Conservation (phyloP, 2,888 invertebrate genomes). For the Lepidonotus clava region DNA sequence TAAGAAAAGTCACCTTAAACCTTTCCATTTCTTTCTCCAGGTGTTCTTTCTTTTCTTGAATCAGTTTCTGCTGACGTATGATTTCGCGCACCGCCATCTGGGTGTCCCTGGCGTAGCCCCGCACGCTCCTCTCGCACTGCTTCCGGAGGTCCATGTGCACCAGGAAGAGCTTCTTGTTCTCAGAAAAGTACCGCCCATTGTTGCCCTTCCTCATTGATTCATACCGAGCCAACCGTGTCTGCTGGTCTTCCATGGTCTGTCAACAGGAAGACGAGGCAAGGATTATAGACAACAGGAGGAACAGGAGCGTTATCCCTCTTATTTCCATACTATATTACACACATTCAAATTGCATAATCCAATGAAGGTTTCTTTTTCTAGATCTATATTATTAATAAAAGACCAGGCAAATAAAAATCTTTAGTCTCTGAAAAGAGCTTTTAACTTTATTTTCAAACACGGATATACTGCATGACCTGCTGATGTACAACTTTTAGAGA, state of each 20-base stretch:
- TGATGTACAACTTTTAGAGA: no score
- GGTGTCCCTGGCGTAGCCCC: conserved; percentile 54
- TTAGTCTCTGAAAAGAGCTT: no score
- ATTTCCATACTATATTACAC: no score
- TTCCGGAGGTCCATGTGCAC: conserved; percentile 57
- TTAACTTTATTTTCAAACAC: no score
- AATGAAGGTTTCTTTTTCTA: no score
- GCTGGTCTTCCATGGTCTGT: conserved; percentile 50
- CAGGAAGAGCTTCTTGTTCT: conserved; percentile 57
- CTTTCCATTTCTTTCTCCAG: conserved; percentile 28
- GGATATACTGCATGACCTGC: no score
- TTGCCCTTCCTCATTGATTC: conserved; percentile 53
- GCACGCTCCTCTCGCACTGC: conserved; percentile 54
- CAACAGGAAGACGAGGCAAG: no score
- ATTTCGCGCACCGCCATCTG: conserved; percentile 41
- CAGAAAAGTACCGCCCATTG: not conserved
- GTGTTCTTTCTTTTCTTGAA: conserved; percentile 30
- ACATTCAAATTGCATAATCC: no score
- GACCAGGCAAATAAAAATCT: no score
- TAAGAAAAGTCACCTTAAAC: not conserved
- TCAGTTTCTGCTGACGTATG: conserved; percentile 36
- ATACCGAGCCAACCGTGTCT: conserved; percentile 53
- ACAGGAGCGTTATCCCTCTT: no score
- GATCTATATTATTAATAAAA: no score
- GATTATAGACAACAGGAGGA: no score